Evolutionary conservation across 2,888 invertebrate species (phyloP), one percentile per base, ranked within the genome.

Genomic region (Eristalinus sepulchralis): DNA sequence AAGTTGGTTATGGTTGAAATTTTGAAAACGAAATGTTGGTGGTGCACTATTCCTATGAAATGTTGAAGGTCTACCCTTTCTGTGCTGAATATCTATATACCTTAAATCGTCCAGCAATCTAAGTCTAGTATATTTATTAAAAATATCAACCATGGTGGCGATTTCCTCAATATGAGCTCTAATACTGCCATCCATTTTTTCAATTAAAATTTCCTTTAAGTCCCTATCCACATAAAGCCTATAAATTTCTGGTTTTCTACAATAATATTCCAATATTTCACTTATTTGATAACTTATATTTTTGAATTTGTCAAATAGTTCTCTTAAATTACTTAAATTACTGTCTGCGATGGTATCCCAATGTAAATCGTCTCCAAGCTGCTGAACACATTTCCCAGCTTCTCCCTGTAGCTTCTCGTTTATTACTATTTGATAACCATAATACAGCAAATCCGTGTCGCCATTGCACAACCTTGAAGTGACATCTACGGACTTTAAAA

Each of bases 391-490:
- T 20, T 66, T 66, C 2, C 47, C 64, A 24, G 64, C 64, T 64
- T 64, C 39, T 22, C 39, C 64, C 13, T 64, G 39, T 9, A 64
- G 24, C 17, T 64, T 64, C 22, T 64, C 64, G 10, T 64, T 64
- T 2, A 13, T 1, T 1, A 64, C n/a, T 8, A 64, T 64, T 13
- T 64, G 64, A 4, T n/a, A 9, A 3, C 39, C 64, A 22, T 13
- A 39, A n/a, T n/a, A n/a, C n/a, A n/a, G n/a, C n/a, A n/a, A n/a
- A n/a, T n/a, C n/a, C n/a, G n/a, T n/a, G n/a, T n/a, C n/a, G n/a
- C n/a, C n/a, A n/a, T n/a, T n/a, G n/a, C n/a, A n/a, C n/a, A n/a
- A n/a, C n/a, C n/a, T n/a, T n/a, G n/a, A n/a, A n/a, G n/a, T n/a
- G n/a, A n/a, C n/a, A n/a, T n/a, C n/a, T n/a, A n/a, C n/a, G n/a